phyloP scores from a whole-genome alignment of 2,888 invertebrate genomes.

The Panopea generosa region DNA sequence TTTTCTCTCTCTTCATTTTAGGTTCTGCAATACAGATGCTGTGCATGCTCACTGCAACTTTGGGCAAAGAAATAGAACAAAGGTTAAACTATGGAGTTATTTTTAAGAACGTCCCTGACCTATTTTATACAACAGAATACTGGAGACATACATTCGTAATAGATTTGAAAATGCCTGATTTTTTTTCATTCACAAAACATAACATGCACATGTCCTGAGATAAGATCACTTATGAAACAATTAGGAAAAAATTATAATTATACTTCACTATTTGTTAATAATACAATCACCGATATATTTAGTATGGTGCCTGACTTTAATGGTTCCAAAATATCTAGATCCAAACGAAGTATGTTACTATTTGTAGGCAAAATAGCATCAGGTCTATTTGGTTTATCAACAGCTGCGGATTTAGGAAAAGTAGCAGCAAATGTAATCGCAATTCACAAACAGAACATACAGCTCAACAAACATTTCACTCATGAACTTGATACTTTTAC shows the following conservation, averaged over 20 bases:
- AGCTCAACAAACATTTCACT: constrained; percentile 1
- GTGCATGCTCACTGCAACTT: too few species aligned
- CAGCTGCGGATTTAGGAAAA: constrained; percentile 2
- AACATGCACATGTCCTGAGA: constrained; percentile 2
- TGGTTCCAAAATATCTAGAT: too few species aligned
- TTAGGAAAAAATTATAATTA: not conserved
- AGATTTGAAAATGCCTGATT: not conserved
- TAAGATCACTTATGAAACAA: not conserved
- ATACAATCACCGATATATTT: too few species aligned
- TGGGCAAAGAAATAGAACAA: too few species aligned
- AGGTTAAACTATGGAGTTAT: too few species aligned
- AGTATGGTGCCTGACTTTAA: too few species aligned
- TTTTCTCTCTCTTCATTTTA: too few species aligned
- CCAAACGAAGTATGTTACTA: not conserved
- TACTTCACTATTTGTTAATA: too few species aligned
- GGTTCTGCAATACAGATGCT: too few species aligned
- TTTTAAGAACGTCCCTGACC: constrained; percentile 2
- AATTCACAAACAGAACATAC: not conserved
- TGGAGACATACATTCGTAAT: constrained; percentile 18
- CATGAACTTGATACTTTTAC: not conserved
- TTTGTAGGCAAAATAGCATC: constrained; percentile 11
- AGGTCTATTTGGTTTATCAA: constrained; percentile 8
- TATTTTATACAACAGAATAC: constrained; percentile 1
- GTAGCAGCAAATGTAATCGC: constrained; percentile 3
- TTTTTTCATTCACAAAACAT: not conserved